Percentiles rank a stretch among this genome's conserved stretches.
Evolutionary conservation across 2,113 vertebrate species (phyloP).

Genomic region (Ceyx melanurus): DNA sequence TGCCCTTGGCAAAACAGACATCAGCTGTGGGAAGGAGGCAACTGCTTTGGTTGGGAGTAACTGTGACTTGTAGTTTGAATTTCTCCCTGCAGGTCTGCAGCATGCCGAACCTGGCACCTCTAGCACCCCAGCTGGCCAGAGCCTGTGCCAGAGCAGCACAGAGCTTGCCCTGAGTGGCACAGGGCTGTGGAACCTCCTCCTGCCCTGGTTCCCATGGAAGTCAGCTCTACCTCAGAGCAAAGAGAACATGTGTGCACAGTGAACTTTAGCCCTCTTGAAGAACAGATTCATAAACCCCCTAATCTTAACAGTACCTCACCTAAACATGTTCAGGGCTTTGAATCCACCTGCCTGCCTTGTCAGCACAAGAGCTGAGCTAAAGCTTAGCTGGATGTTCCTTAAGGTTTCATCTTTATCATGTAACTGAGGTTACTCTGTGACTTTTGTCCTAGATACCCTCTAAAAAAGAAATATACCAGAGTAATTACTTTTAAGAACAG

Average conservation of each 20-base stretch:
- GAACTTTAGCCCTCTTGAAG: background rate
- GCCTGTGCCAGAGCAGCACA: accelerated
- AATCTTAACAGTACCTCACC: background rate
- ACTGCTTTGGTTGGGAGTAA: background rate
- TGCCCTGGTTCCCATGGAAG: background rate
- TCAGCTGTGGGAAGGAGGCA: background rate
- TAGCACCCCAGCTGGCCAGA: accelerated
- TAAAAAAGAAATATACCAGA: background rate
- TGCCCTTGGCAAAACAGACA: background rate
- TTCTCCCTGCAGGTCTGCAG: background rate
- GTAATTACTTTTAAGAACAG: background rate
- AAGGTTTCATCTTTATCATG: background rate
- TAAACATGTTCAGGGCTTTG: background rate
- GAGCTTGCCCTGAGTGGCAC: accelerated
- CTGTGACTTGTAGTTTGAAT: accelerated
- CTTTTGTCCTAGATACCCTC: background rate
- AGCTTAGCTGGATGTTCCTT: background rate
- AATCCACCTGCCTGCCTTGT: background rate
- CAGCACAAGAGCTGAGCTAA: background rate
- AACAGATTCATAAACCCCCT: background rate
- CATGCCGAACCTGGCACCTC: background rate
- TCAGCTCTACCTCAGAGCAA: background rate
- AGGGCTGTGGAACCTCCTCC: background rate
- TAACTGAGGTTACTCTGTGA: background rate
- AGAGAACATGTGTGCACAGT: background rate